A percentile compares a stretch with the other conserved stretches of the same genome.
phyloP scores from a whole-genome alignment of 1,140 invertebrate genomes.

The Brachionus asplanchnoidis region DNA sequence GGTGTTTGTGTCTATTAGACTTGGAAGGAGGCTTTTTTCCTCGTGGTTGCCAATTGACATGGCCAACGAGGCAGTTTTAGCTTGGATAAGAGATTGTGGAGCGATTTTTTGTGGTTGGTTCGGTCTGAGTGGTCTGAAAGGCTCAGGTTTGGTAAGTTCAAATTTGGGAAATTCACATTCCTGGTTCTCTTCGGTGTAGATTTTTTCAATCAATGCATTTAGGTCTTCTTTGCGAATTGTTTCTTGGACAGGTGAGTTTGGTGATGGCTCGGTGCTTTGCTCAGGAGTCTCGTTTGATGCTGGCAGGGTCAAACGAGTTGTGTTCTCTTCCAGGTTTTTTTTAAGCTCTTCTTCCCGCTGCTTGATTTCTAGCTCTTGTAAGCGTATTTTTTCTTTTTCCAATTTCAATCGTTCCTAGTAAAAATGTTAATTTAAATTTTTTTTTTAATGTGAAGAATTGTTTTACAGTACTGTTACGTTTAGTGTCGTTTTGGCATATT shows the following conservation, averaged over 20 bases:
- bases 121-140: neutral
- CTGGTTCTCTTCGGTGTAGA: slow-evolving; percentile 11
- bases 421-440: neutral
- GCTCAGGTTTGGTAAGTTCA: neutral
- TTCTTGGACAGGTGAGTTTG: neutral
- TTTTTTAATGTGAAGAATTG: too few species aligned
- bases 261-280: neutral
- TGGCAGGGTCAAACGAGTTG: neutral
- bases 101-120: neutral
- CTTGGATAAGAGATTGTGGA: neutral
- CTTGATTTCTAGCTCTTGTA: slow-evolving; percentile 39
- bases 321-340: slow-evolving; percentile 18
- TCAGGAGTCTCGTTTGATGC: neutral
- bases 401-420: slow-evolving; percentile 25
- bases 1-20: slow-evolving; percentile 13
- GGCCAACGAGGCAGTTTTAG: neutral
- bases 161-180: slow-evolving; percentile 18
- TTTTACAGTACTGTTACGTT: too few species aligned
- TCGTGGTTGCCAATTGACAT: neutral
- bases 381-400: slow-evolving; percentile 38
- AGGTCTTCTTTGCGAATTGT: slow-evolving; percentile 11
- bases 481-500: too few species aligned
- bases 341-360: slow-evolving; percentile 20
- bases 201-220: slow-evolving; percentile 37
- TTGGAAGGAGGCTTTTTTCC: neutral